Conservation (phyloP, 2,888 invertebrate species). For the Clepsis dumicolana region DNA sequence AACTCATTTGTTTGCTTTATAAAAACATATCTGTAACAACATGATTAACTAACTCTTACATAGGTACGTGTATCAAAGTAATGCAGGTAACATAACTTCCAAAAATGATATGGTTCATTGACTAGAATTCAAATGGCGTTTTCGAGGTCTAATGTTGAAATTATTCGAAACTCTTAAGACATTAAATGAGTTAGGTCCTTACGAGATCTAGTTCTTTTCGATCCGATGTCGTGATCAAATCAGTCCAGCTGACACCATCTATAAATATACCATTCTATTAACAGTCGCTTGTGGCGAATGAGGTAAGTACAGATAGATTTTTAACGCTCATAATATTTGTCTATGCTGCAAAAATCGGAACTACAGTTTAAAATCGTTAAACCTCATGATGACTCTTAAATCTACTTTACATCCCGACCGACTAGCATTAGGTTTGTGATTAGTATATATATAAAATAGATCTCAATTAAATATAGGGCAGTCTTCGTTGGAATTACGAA, state of each 20-base stretch:
- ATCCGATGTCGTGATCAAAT: slow-evolving; percentile 17
- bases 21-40: slow-evolving; percentile 85
- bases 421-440: slow-evolving; percentile 81
- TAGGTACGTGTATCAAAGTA: slow-evolving; percentile 61
- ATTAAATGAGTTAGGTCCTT: slow-evolving; percentile 20
- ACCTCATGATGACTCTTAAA: slow-evolving; percentile 57
- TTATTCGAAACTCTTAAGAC: slow-evolving; percentile 14
- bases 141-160: slow-evolving; percentile 34
- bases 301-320: slow-evolving; percentile 26
- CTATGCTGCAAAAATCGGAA: slow-evolving; percentile 38
- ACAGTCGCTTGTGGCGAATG: slow-evolving; percentile 43
- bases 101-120: slow-evolving; percentile 85
- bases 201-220: slow-evolving; percentile 31
- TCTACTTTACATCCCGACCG: slow-evolving; percentile 69
- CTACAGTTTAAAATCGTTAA: slow-evolving; percentile 42
- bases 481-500: slow-evolving; percentile 85
- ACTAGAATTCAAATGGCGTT: slow-evolving; percentile 62
- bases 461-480: slow-evolving; percentile 85
- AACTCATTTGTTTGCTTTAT: slow-evolving; percentile 81
- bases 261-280: slow-evolving; percentile 28
- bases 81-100: slow-evolving; percentile 70
- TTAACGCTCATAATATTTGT: slow-evolving; percentile 16
- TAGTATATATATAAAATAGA: slow-evolving; percentile 84
- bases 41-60: slow-evolving; percentile 80
- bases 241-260: slow-evolving; percentile 23